These are phyloP conservation scores for Drosophila hamatofila DNA, from an alignment of 2,888 invertebrate species.

Conservation along the genomic window DNA sequence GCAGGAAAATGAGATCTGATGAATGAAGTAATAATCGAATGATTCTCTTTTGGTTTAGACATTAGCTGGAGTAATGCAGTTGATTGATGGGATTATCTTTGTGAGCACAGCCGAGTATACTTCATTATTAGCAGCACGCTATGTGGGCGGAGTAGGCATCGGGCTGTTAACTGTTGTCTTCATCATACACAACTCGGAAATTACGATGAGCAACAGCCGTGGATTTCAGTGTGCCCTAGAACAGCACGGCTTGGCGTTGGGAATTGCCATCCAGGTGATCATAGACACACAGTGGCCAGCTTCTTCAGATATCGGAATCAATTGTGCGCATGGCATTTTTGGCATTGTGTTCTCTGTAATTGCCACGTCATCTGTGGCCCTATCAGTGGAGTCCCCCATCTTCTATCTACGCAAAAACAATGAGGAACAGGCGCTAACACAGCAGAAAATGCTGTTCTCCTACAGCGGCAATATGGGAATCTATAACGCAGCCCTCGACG, in stretches of 20 bases:
- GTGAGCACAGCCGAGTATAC: conserved; percentile 51
- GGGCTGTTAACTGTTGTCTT: conserved; percentile 70
- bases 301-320: conserved; percentile 25
- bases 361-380: conserved; percentile 33
- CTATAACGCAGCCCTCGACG: conserved; percentile 52
- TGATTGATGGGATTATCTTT: conserved; percentile 72
- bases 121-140: conserved; percentile 72
- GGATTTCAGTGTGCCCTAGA: conserved; percentile 67
- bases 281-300: conserved; percentile 47
- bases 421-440: conserved; percentile 63
- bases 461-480: conserved; percentile 23
- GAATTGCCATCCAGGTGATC: conserved; percentile 73
- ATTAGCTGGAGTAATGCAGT: conserved; percentile 55
- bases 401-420: conserved; percentile 65
- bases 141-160: conserved; percentile 75
- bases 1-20: neutral
- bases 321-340: conserved; percentile 72
- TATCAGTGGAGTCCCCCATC: conserved; percentile 74
- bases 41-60: conserved; percentile 11
- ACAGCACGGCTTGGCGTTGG: conserved; percentile 65
- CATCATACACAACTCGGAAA: conserved; percentile 74
- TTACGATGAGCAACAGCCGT: conserved; percentile 42
- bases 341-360: conserved; percentile 56
- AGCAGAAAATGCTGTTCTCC: conserved; percentile 48
- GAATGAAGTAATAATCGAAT: neutral